Evolutionary conservation across 1,140 invertebrate species (phyloP).

Genomic region (Polyergus mexicanus): DNA sequence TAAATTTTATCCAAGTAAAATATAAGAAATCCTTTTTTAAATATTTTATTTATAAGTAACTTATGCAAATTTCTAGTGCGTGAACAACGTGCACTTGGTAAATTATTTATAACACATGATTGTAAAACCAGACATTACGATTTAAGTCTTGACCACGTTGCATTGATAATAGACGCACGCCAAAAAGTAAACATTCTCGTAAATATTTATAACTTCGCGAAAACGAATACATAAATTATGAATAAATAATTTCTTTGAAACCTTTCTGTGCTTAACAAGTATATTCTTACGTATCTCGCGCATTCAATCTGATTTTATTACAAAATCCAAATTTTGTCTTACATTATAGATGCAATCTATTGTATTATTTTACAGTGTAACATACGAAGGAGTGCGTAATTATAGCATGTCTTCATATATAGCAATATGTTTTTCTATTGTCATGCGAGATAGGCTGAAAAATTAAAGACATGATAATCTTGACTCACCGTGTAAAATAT

Average conservation of each 20-base stretch:
- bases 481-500: conserved; percentile 20
- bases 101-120: background rate
- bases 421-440: background rate
- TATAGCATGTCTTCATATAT: background rate
- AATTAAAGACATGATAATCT: background rate
- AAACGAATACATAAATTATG: conserved; percentile 26
- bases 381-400: background rate
- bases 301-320: background rate
- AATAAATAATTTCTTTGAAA: conserved; percentile 29
- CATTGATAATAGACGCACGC: background rate
- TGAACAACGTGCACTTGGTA: background rate
- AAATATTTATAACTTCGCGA: conserved; percentile 28
- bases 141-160: background rate
- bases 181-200: background rate
- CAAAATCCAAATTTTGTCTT: background rate
- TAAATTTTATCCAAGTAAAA: conserved; percentile 6
- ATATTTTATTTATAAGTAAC: background rate
- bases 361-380: background rate
- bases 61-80: background rate
- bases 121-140: background rate
- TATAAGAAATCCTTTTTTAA: background rate
- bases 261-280: background rate
- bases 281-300: background rate
- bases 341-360: no score
- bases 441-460: background rate